Percentiles rank a stretch among this genome's conserved stretches.
Evolutionary conservation across 2,797 vertebrate genomes (phyloP).

Genomic region (Anabas testudineus): DNA sequence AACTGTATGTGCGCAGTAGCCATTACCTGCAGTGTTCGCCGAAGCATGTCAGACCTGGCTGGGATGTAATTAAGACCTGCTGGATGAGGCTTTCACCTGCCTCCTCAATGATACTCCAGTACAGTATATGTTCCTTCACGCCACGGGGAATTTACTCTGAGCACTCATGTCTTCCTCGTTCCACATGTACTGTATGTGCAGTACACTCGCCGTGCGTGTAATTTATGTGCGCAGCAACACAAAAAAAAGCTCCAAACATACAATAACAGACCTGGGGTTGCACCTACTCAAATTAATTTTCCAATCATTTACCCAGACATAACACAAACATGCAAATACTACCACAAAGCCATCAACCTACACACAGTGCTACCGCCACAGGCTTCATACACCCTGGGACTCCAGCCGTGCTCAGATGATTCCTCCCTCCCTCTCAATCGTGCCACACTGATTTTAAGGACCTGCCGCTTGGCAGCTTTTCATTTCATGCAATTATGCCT

Average conservation of each 20-base stretch:
- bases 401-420: slow-evolving; percentile 73
- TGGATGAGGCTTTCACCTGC: slow-evolving; percentile 53
- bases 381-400: slow-evolving; percentile 55
- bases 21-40: slow-evolving; percentile 56
- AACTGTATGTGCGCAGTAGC: slow-evolving; percentile 33
- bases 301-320: slow-evolving; percentile 56
- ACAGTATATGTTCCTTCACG: slow-evolving; percentile 41
- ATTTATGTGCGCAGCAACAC: slow-evolving; percentile 10
- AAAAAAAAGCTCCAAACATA: slow-evolving; percentile 14
- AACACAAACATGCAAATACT: slow-evolving; percentile 55
- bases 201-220: not conserved
- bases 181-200: slow-evolving; percentile 7
- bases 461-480: slow-evolving; percentile 71
- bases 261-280: slow-evolving; percentile 4
- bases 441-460: slow-evolving; percentile 75
- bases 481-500: slow-evolving; percentile 76
- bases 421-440: slow-evolving; percentile 73
- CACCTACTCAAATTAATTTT: slow-evolving; percentile 44
- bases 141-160: slow-evolving; percentile 14
- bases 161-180: not conserved
- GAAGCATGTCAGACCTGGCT: slow-evolving; percentile 42
- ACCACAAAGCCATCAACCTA: slow-evolving; percentile 50
- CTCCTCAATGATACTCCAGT: slow-evolving; percentile 39
- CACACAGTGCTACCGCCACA: slow-evolving; percentile 42
- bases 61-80: slow-evolving; percentile 69